Evolutionary conservation across 1,140 invertebrate species (phyloP).

Genomic region (Monochamus saltuarius): DNA sequence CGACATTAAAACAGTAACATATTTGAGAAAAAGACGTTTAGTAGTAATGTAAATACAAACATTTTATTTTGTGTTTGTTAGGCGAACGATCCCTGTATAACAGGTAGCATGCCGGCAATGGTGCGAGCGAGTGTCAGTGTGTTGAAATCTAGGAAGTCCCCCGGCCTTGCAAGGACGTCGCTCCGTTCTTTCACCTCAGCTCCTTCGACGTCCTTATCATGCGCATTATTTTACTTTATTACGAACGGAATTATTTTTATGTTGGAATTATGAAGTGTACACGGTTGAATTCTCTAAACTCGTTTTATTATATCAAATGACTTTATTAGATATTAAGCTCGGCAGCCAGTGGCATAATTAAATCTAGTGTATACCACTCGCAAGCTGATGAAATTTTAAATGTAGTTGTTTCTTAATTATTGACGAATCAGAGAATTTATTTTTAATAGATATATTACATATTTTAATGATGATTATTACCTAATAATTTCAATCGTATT

Average conservation of each 20-base stretch:
- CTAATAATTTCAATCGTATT: no score
- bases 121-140: constrained; percentile 19
- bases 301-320: constrained; percentile 1
- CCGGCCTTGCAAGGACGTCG: constrained; percentile 46
- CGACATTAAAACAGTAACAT: no score
- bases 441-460: no score
- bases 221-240: neutral
- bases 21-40: no score
- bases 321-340: neutral
- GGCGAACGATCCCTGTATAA: neutral
- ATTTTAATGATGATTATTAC: no score
- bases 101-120: neutral
- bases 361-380: neutral
- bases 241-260: neutral
- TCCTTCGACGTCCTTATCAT: constrained; percentile 18
- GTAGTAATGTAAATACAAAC: no score
- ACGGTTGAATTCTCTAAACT: neutral
- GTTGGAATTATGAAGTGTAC: neutral
- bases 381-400: no score
- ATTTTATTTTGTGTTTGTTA: no score
- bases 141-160: constrained; percentile 45
- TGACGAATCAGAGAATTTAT: no score
- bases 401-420: no score
- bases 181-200: constrained; percentile 38
- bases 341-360: neutral